phyloP scores from a whole-genome alignment of 2,888 invertebrate genomes.

The Salpingus planirostris region DNA sequence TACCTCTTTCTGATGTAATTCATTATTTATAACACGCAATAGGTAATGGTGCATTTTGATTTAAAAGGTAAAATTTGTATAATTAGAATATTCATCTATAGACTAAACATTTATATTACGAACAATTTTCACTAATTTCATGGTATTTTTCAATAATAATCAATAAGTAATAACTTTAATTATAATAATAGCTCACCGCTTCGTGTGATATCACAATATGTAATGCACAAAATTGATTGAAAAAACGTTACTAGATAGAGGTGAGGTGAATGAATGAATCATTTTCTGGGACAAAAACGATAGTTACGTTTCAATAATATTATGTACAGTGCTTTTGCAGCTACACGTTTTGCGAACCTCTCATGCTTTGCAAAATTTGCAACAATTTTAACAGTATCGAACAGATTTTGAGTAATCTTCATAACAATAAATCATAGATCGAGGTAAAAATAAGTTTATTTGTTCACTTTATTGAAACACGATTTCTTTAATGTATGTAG shows the following conservation, averaged over 20 bases:
- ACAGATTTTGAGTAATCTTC: background rate
- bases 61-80: constrained; percentile 2
- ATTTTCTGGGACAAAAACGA: no score
- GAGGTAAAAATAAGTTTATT: no score
- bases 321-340: constrained; percentile 40
- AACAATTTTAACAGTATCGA: constrained; percentile 5
- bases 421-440: background rate
- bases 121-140: constrained; percentile 10
- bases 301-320: no score
- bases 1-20: constrained; percentile 5
- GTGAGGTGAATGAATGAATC: no score
- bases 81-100: constrained; percentile 1
- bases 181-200: constrained; percentile 1
- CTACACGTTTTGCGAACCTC: constrained; percentile 42
- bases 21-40: no score
- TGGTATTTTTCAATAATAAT: constrained; percentile 6
- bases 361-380: constrained; percentile 11
- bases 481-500: no score
- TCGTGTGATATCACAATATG: constrained; percentile 27
- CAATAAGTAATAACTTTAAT: no score
- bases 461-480: no score
- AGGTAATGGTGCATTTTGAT: constrained; percentile 8
- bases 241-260: constrained; percentile 9
- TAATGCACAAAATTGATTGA: constrained; percentile 16
- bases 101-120: constrained; percentile 5